A percentile compares a stretch with the other conserved stretches of the same genome.
Conservation (phyloP, 2,797 vertebrate species). For the Hoplostethus atlanticus region DNA sequence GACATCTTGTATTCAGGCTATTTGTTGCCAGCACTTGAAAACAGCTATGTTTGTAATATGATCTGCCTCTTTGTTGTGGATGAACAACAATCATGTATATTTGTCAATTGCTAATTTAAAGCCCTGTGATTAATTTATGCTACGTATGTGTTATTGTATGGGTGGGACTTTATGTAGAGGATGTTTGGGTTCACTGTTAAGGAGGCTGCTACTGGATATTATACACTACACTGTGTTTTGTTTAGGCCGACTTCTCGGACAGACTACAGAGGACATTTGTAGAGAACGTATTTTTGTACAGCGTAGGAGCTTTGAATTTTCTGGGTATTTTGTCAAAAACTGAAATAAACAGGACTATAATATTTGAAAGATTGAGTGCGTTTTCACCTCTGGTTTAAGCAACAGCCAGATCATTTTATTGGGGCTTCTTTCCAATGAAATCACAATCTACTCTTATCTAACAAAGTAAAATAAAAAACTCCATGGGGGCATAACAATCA, state of each 20-base stretch:
- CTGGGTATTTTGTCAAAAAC: slow-evolving; percentile 99
- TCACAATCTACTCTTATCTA: background rate
- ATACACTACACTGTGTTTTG: slow-evolving; percentile 89
- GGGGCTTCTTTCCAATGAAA: background rate
- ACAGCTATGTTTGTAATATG: slow-evolving; percentile 89
- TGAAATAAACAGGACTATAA: slow-evolving; percentile 96
- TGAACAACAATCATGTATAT: slow-evolving; percentile 90
- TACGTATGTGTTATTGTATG: slow-evolving; percentile 92
- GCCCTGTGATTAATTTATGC: slow-evolving; percentile 92
- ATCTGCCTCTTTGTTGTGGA: slow-evolving; percentile 86
- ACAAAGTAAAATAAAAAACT: background rate
- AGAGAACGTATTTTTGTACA: slow-evolving; percentile 99
- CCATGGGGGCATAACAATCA: background rate
- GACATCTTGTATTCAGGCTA: slow-evolving; percentile 79
- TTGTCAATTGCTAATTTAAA: slow-evolving; percentile 99
- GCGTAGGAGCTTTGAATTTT: slow-evolving; percentile 97
- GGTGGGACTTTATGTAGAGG: slow-evolving; percentile 79
- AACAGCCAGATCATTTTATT: background rate
- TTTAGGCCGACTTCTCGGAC: slow-evolving; percentile 87
- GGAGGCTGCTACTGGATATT: slow-evolving; percentile 89
- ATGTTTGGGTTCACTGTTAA: slow-evolving; percentile 87
- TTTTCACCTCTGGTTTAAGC: background rate
- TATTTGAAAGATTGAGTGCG: slow-evolving; percentile 82
- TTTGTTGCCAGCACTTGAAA: slow-evolving; percentile 84
- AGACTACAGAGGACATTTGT: slow-evolving; percentile 93